Conservation (phyloP, 2,888 invertebrate genomes). For the Branchinecta sandiegonensis region DNA sequence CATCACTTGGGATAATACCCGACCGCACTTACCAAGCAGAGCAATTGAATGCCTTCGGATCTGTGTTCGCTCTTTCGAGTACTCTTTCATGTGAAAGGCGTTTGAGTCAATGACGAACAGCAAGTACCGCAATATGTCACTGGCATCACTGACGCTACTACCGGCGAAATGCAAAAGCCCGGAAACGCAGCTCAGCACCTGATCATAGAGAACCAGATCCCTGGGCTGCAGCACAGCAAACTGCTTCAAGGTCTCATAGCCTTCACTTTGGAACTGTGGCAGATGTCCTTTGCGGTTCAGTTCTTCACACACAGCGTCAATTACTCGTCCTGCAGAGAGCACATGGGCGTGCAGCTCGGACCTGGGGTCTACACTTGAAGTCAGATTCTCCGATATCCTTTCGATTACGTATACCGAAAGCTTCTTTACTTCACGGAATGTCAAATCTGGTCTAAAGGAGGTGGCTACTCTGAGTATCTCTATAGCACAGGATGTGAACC, state of each 20-base stretch:
- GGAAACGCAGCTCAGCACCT: not conserved
- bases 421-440: not conserved
- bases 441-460: not conserved
- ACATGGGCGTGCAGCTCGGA: not conserved
- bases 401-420: not conserved
- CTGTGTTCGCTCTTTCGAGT: too few relatives aligned
- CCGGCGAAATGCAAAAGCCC: not conserved
- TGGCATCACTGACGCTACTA: not conserved
- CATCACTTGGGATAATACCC: not conserved
- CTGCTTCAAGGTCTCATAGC: not conserved
- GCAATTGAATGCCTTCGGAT: conserved; percentile 7
- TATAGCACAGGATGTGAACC: conserved; percentile 62
- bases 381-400: not conserved
- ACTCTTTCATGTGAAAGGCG: too few relatives aligned
- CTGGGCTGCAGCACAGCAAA: not conserved
- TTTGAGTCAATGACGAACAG: too few relatives aligned
- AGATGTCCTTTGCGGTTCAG: not conserved
- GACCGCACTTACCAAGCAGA: conserved; percentile 9
- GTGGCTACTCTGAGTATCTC: conserved; percentile 43
- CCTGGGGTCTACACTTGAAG: not conserved
- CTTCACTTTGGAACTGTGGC: not conserved
- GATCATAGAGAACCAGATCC: not conserved
- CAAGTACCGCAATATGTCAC: too few relatives aligned
- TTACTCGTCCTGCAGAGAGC: not conserved
- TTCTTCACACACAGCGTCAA: not conserved